phyloP scores from a whole-genome alignment of 2,888 invertebrate genomes.

The Agonopterix alstromeriana region DNA sequence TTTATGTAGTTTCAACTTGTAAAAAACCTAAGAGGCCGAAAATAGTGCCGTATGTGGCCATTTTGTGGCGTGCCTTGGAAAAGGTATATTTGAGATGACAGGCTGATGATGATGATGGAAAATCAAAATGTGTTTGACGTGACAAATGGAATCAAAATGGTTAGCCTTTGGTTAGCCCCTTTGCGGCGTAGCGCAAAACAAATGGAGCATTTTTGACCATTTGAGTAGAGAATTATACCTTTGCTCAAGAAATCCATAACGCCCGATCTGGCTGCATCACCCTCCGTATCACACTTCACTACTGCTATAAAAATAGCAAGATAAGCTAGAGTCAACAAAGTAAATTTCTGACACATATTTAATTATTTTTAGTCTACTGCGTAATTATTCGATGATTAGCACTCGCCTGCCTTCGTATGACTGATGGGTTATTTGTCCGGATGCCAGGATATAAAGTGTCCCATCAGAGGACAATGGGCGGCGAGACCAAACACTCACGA shows the following conservation, averaged over 20 bases:
- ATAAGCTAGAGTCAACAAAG: constrained; percentile 48
- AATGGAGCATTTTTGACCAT: no score
- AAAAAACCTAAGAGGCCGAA: no score
- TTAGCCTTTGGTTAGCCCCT: no score
- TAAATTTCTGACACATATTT: constrained; percentile 59
- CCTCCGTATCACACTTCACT: constrained; percentile 38
- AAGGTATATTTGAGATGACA: no score
- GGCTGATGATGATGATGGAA: no score
- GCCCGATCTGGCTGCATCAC: constrained; percentile 20
- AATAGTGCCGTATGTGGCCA: no score
- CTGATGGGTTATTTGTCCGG: constrained; percentile 51
- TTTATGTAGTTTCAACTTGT: no score
- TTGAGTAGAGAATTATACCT: constrained; percentile 37
- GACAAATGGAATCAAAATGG: no score
- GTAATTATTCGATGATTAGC: constrained; percentile 31
- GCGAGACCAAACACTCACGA: constrained; percentile 57
- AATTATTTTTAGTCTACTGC: constrained; percentile 3
- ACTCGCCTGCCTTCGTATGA: constrained; percentile 45
- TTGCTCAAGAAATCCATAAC: constrained; percentile 39
- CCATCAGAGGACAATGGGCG: constrained; percentile 61
- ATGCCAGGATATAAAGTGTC: constrained; percentile 71
- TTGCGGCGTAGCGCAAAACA: no score
- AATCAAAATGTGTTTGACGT: no score
- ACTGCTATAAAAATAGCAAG: constrained; percentile 49
- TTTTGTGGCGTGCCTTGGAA: no score